Percentiles rank a stretch among this genome's conserved stretches.
Evolutionary conservation across 2,888 invertebrate species (phyloP).

Genomic region (Drosophila kambysellisi): DNA sequence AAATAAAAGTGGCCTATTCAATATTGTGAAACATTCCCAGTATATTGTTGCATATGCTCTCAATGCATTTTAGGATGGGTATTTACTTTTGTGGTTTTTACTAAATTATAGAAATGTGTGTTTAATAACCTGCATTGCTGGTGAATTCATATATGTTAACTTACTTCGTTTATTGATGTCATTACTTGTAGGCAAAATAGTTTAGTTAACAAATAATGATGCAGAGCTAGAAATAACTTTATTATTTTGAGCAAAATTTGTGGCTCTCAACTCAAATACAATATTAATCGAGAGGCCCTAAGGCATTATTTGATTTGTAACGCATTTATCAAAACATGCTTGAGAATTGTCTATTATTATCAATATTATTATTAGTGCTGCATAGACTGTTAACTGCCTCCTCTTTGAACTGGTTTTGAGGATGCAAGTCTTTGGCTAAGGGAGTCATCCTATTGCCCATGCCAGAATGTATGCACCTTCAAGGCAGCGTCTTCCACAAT

Average conservation of each 20-base stretch:
- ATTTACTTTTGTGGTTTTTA: background rate
- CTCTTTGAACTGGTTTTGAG: background rate
- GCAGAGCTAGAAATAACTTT: too few relatives aligned
- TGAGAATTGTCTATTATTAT: background rate
- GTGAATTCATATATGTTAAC: too few relatives aligned
- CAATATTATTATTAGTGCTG: background rate
- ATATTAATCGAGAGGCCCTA: background rate
- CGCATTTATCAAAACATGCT: background rate
- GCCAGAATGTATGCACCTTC: background rate
- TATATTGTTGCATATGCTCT: background rate
- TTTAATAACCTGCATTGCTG: too few relatives aligned
- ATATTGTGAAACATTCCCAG: background rate
- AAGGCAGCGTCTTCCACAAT: background rate
- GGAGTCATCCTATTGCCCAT: background rate
- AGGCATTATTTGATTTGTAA: background rate
- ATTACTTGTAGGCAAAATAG: background rate
- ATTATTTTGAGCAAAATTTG: background rate
- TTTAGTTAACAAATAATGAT: too few relatives aligned
- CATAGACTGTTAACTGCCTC: background rate
- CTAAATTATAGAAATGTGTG: conserved; percentile 10
- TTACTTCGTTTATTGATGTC: background rate
- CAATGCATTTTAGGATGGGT: background rate
- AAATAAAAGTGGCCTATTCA: background rate
- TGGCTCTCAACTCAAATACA: background rate
- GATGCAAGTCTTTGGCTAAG: background rate